Percentiles rank a stretch among this genome's conserved stretches.
Evolutionary conservation across 2,797 vertebrate species (phyloP).

Genomic region (Sparus aurata): DNA sequence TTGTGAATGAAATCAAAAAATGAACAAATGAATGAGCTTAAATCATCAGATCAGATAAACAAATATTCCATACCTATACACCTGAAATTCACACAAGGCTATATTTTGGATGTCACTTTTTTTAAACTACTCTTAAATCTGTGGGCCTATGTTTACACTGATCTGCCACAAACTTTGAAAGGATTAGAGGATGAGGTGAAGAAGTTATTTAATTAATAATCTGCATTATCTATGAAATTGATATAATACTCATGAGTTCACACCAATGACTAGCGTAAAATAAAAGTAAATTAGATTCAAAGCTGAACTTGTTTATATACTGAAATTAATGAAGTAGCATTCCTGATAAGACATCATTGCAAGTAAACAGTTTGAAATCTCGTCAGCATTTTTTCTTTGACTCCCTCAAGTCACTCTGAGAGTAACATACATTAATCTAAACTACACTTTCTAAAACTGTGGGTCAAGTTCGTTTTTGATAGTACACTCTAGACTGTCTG

Average conservation of each 20-base stretch:
- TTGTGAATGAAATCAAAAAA: too few species aligned
- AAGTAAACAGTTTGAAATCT: constrained; percentile 15
- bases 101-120: too few species aligned
- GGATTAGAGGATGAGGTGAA: too few species aligned
- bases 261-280: background rate
- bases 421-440: background rate
- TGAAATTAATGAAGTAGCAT: constrained; percentile 1
- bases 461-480: constrained; percentile 23
- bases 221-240: background rate
- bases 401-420: background rate
- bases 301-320: background rate
- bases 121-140: too few species aligned
- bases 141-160: too few species aligned
- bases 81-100: too few species aligned
- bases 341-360: background rate
- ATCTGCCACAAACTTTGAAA: too few species aligned
- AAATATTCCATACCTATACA: too few species aligned
- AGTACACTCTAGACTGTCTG: constrained; percentile 5
- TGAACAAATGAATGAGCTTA: too few species aligned
- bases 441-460: background rate
- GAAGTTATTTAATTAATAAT: too few species aligned
- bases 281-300: background rate
- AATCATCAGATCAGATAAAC: too few species aligned
- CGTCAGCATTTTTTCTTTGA: constrained; percentile 7
- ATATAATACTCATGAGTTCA: background rate